These are phyloP conservation scores for Nibea albiflora DNA, from an alignment of 2,113 vertebrate species.

Conservation along the genomic window DNA sequence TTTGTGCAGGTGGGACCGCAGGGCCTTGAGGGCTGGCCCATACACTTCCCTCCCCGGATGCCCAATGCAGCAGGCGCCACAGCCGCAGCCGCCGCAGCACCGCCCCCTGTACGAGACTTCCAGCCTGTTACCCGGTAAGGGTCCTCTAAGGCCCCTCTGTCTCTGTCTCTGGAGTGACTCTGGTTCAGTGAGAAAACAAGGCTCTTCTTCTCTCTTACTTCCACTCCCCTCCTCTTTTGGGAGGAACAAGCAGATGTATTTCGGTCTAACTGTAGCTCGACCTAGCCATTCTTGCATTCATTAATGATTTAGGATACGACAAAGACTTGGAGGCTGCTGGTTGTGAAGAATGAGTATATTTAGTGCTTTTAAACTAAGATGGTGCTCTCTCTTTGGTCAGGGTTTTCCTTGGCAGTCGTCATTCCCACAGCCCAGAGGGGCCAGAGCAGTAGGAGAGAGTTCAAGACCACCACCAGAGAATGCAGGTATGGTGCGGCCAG, in stretches of 20 bases:
- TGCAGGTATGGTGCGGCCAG: conserved; percentile 81
- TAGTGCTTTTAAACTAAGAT: background rate
- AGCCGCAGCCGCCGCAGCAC: conserved; percentile 74
- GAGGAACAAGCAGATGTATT: conserved; percentile 30
- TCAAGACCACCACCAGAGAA: conserved; percentile 88
- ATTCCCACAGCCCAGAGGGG: conserved; percentile 86
- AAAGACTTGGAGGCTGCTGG: conserved; percentile 37
- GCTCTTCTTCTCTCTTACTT: conserved; percentile 54
- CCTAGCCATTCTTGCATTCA: conserved; percentile 26
- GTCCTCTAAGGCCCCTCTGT: conserved; percentile 59
- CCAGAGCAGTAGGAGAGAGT: conserved; percentile 83
- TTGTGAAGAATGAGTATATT: background rate
- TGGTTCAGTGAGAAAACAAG: conserved; percentile 59
- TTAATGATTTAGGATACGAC: conserved; percentile 11
- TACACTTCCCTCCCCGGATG: conserved; percentile 90
- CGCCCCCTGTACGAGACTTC: conserved; percentile 85
- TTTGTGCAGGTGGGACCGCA: conserved; percentile 89
- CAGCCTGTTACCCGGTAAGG: conserved; percentile 86
- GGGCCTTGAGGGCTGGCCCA: conserved; percentile 92
- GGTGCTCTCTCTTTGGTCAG: conserved; percentile 70
- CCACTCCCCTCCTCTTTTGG: conserved; percentile 15
- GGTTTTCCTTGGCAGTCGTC: conserved; percentile 92
- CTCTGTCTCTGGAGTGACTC: conserved; percentile 65
- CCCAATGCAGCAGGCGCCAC: conserved; percentile 80
- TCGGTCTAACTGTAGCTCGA: conserved; percentile 21